phyloP scores from a whole-genome alignment of 2,797 vertebrate genomes.

The Apogon hyalosoma region DNA sequence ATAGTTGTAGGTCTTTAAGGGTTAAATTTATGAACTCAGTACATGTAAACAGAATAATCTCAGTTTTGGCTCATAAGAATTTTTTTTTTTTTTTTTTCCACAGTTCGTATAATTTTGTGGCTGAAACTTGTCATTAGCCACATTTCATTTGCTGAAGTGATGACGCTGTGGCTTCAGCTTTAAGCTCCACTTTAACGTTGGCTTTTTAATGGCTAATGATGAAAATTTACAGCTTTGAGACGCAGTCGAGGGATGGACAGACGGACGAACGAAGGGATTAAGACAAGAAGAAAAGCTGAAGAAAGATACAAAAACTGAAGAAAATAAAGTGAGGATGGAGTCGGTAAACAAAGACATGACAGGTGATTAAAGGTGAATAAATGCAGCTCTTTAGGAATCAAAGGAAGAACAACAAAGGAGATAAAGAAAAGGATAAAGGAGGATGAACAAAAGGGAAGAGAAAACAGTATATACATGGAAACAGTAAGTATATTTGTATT shows the following conservation, averaged over 20 bases:
- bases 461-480: not conserved
- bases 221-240: slow-evolving; percentile 38
- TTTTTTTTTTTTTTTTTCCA: no score
- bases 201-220: slow-evolving; percentile 39
- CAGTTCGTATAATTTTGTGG: not conserved
- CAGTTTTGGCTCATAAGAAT: no score
- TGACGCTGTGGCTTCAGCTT: slow-evolving; percentile 8
- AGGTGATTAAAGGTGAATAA: not conserved
- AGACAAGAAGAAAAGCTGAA: not conserved
- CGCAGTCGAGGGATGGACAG: slow-evolving; percentile 2
- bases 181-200: slow-evolving; percentile 26
- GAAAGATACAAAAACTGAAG: not conserved
- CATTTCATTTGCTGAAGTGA: not conserved
- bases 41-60: no score
- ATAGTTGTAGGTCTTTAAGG: no score
- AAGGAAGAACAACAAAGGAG: not conserved
- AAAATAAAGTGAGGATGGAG: not conserved
- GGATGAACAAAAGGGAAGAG: not conserved
- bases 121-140: not conserved
- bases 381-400: no score
- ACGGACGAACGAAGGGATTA: slow-evolving; percentile 10
- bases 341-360: not conserved
- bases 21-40: no score
- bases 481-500: no score
- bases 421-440: no score